Evolutionary conservation across 2,113 vertebrate species (phyloP).

Genomic region (Nibea coibor): DNA sequence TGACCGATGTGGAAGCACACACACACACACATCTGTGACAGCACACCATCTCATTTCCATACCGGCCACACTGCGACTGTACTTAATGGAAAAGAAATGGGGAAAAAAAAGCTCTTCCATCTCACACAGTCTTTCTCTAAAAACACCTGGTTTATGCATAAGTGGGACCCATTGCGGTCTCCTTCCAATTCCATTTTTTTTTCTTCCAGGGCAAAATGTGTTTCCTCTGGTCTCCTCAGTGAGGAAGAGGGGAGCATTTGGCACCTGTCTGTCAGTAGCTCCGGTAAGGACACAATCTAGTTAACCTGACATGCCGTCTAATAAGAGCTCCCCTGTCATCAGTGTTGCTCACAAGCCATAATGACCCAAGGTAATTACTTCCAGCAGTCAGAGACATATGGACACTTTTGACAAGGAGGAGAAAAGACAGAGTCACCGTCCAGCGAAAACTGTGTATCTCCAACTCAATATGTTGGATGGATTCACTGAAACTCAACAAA

Average conservation of each 20-base stretch:
- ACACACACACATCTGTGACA: conserved; percentile 66
- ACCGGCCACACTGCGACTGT: conserved; percentile 43
- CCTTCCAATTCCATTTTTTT: background rate
- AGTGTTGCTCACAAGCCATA: conserved; percentile 35
- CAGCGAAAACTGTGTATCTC: background rate
- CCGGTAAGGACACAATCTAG: conserved; percentile 21
- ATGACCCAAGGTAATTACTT: conserved; percentile 59
- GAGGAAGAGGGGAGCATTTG: conserved; percentile 25
- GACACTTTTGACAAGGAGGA: conserved; percentile 26
- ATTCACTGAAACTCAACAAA: background rate
- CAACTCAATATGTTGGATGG: background rate
- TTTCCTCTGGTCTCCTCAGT: conserved; percentile 17
- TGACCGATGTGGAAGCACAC: conserved; percentile 49
- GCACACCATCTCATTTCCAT: conserved; percentile 61
- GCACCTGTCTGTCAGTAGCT: conserved; percentile 45
- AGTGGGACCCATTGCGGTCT: conserved; percentile 13
- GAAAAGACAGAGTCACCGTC: background rate
- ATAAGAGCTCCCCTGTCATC: conserved; percentile 44
- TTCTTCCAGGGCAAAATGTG: conserved; percentile 8
- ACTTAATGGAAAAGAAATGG: conserved; percentile 63
- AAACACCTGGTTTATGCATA: conserved; percentile 54
- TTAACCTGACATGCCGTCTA: conserved; percentile 54
- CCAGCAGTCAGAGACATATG: conserved; percentile 38
- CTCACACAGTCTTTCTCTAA: conserved; percentile 36
- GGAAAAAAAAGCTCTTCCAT: conserved; percentile 10